Percentiles rank a stretch among this genome's conserved stretches.
These are phyloP conservation scores for Sarcophilus harrisii DNA, from an alignment of 2,797 vertebrate genomes.

Conservation along the genomic window DNA sequence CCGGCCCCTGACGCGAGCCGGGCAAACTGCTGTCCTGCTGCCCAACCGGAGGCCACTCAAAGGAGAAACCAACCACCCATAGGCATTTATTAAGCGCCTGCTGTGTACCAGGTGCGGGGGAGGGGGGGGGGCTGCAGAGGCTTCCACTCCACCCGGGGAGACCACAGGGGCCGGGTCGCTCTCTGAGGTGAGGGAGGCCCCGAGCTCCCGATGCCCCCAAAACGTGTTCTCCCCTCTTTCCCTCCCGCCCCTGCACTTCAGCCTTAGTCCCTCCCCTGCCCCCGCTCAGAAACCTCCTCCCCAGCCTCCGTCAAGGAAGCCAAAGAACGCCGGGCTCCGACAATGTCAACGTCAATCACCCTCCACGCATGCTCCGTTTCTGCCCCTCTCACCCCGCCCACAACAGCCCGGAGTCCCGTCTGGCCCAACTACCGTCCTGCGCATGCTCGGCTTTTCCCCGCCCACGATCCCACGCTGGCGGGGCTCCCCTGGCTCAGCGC, in stretches of 20 bases:
- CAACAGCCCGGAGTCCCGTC: not conserved
- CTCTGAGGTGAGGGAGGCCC: not conserved
- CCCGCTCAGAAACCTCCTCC: not conserved
- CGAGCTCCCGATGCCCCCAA: not conserved
- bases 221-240: not conserved
- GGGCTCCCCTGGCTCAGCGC: not conserved
- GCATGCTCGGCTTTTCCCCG: not conserved
- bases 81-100: accelerated
- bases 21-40: not conserved
- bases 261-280: not conserved
- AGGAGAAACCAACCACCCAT: not conserved
- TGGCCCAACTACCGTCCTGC: not conserved
- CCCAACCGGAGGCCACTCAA: not conserved
- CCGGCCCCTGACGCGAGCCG: too few species aligned
- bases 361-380: not conserved
- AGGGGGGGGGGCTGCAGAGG: too few species aligned
- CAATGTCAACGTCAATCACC: not conserved
- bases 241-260: not conserved
- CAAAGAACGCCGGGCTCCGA: not conserved
- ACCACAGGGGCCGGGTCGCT: too few species aligned
- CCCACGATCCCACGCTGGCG: not conserved
- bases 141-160: too few species aligned
- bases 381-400: not conserved
- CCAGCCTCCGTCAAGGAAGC: not conserved
- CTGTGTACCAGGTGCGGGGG: not conserved